phyloP scores from a whole-genome alignment of 2,888 invertebrate genomes.

The Scaptomyza reducta region DNA sequence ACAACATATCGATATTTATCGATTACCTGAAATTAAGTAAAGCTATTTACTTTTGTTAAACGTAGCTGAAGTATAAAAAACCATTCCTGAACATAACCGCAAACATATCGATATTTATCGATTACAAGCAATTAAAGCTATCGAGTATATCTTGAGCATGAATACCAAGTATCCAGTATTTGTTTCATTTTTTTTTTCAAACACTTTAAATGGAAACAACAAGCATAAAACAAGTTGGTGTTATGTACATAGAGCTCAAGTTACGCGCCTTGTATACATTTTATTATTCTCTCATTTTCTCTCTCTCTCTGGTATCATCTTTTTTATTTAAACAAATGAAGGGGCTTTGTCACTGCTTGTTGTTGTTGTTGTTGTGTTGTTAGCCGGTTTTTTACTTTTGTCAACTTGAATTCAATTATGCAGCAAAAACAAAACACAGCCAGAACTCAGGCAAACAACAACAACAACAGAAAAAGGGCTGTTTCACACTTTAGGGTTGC shows the following conservation, averaged over 20 bases:
- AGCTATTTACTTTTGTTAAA: too few relatives aligned
- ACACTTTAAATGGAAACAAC: background rate
- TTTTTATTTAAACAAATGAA: slow-evolving; percentile 68
- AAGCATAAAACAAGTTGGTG: slow-evolving; percentile 33
- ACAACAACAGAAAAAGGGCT: slow-evolving; percentile 58
- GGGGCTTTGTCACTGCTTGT: slow-evolving; percentile 37
- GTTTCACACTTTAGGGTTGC: slow-evolving; percentile 67
- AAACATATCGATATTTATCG: too few relatives aligned
- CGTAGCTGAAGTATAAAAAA: too few relatives aligned
- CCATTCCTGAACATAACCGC: too few relatives aligned
- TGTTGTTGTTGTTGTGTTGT: slow-evolving; percentile 24
- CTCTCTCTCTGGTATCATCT: background rate
- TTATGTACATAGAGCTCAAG: slow-evolving; percentile 37
- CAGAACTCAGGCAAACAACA: slow-evolving; percentile 5
- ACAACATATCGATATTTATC: too few relatives aligned
- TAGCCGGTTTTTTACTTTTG: slow-evolving; percentile 70
- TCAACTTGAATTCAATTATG: slow-evolving; percentile 83
- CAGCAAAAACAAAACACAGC: slow-evolving; percentile 54
- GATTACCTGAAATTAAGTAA: too few relatives aligned
- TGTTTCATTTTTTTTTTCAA: too few relatives aligned
- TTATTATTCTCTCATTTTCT: slow-evolving; percentile 1
- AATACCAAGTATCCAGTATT: too few relatives aligned
- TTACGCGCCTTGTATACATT: slow-evolving; percentile 9
- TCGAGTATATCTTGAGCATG: too few relatives aligned
- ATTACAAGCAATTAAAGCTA: too few relatives aligned